These are phyloP conservation scores for Athene noctua DNA, from an alignment of 2,113 vertebrate genomes.

Conservation along the genomic window DNA sequence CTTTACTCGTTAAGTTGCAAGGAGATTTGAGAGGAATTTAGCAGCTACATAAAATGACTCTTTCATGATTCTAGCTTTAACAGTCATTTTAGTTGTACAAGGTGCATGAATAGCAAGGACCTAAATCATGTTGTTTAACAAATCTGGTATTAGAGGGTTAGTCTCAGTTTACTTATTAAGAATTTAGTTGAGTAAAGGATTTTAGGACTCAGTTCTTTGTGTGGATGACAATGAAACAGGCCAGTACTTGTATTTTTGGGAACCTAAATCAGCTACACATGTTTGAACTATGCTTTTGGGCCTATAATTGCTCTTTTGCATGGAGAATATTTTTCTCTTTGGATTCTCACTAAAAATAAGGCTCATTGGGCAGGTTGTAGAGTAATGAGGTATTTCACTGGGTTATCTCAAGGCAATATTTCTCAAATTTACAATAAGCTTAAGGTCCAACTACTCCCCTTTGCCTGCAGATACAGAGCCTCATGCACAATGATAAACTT, in stretches of 20 bases:
- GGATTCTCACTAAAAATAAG: constrained; percentile 62
- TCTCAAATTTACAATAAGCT: constrained; percentile 35
- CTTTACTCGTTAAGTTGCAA: constrained; percentile 92
- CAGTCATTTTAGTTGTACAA: constrained; percentile 93
- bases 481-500: background rate
- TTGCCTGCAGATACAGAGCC: background rate
- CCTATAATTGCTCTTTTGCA: constrained; percentile 68
- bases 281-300: constrained; percentile 71
- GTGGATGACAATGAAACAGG: constrained; percentile 80
- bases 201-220: constrained; percentile 88
- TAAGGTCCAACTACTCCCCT: background rate
- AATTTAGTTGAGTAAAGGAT: constrained; percentile 94
- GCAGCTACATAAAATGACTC: constrained; percentile 98
- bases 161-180: constrained; percentile 95
- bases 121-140: constrained; percentile 96
- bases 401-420: background rate
- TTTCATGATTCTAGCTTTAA: constrained; percentile 99
- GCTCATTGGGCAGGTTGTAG: constrained; percentile 12
- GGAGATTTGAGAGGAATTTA: constrained; percentile 99
- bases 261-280: constrained; percentile 71
- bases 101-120: constrained; percentile 89
- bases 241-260: constrained; percentile 79
- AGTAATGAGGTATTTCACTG: constrained; percentile 17
- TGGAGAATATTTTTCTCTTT: constrained; percentile 60
- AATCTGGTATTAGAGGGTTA: constrained; percentile 97